Percentiles rank a stretch among this genome's conserved stretches.
These are phyloP conservation scores for Acyrthosiphon pisum DNA, from an alignment of 1,140 invertebrate species.

Conservation along the genomic window DNA sequence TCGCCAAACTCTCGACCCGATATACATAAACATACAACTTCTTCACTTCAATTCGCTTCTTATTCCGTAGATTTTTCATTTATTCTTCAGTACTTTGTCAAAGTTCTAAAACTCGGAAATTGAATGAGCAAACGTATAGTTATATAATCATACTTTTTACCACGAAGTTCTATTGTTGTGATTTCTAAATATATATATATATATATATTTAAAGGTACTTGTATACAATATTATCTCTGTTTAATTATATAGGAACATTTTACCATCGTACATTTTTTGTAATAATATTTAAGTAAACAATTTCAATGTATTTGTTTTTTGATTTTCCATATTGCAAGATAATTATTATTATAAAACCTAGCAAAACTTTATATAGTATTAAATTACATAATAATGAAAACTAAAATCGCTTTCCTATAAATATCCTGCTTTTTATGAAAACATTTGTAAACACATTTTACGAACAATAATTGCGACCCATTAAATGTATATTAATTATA, in stretches of 20 bases:
- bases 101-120: neutral
- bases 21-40: slow-evolving; percentile 6
- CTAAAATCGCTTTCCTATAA: neutral
- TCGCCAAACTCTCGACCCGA: neutral
- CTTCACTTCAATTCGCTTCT: neutral
- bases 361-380: neutral
- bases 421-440: neutral
- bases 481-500: neutral
- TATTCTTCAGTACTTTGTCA: neutral
- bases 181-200: neutral
- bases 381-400: neutral
- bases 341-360: neutral
- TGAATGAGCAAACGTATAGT: neutral
- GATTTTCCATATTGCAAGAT: neutral
- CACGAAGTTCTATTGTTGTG: neutral
- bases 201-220: neutral
- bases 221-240: neutral
- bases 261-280: neutral
- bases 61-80: slow-evolving; percentile 14
- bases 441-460: neutral
- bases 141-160: slow-evolving; percentile 2
- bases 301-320: neutral
- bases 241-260: neutral
- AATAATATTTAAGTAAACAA: neutral
- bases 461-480: neutral